Evolutionary conservation across 2,888 invertebrate species (phyloP), one percentile per base, ranked within the genome.

Genomic region (Microctonus aethiopoides): DNA sequence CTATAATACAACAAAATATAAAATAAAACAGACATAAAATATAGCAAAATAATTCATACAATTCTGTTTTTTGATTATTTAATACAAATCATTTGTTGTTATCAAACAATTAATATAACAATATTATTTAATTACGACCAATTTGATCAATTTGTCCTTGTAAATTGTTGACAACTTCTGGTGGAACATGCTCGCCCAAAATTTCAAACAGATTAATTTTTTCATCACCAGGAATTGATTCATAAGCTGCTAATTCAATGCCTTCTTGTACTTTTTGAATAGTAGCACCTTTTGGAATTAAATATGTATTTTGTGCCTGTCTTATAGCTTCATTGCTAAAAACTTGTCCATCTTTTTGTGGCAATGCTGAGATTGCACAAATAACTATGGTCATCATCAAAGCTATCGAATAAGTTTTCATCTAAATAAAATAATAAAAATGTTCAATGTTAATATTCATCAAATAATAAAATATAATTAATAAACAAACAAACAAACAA

Each of bases 211-310:
- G 89, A 87, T 95, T 93, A 87, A 95, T 93, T 82, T 91, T 91
- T 87, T 95, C 94, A 88, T 94, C 92, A 73, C 92, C 94, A 80
- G 95, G 95, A 81, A 95, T 95, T 76, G 93, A 92, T 87, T 95
- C 95, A 87, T 94, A 94, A 5, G 95, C 95, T 3, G 94, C 94
- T 81, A 95, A 87, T 87, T 95, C 94, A 76, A 95, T 94, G 68
- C 95, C 95, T 87, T 95, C 94, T 87, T 95, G 93, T 1, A 93
- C 93, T 87, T 94, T 94, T 87, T 95, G 95, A 75, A 95, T 95
- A 83, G 93, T 91, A 41, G 95, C 95, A 84, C 95, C 94, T 84
- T 93, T 93, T 16, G 95, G 95, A 79, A 95, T 95, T 72, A 95
- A 90, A 81, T 91, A 92, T 4, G 95, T 95, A 87, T 92, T 93